Evolutionary conservation across 2,888 invertebrate species (phyloP).

Genomic region (Xiphydria camelus): DNA sequence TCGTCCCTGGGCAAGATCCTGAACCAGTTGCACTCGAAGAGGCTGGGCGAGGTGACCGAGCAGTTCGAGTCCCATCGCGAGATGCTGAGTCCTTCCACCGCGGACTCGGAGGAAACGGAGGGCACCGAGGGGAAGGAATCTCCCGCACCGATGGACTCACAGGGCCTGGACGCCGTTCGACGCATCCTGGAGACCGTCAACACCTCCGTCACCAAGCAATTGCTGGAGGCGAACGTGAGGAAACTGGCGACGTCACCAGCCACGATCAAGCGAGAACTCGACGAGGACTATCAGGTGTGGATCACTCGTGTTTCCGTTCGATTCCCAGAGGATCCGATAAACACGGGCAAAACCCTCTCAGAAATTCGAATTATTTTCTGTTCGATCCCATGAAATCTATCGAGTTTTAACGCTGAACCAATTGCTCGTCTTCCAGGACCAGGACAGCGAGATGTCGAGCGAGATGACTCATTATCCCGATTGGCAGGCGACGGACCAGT

Average conservation of each 20-base stretch:
- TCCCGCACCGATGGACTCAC: slow-evolving; percentile 52
- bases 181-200: slow-evolving; percentile 76
- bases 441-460: slow-evolving; percentile 64
- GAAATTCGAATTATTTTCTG: not conserved
- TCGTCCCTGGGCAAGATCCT: slow-evolving; percentile 67
- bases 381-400: slow-evolving; percentile 44
- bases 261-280: slow-evolving; percentile 49
- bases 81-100: slow-evolving; percentile 50
- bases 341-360: not conserved
- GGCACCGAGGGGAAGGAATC: slow-evolving; percentile 62
- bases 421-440: slow-evolving; percentile 71
- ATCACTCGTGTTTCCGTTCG: too few species aligned
- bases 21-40: slow-evolving; percentile 63
- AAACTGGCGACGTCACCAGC: slow-evolving; percentile 66
- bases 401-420: too few species aligned
- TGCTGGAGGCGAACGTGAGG: slow-evolving; percentile 71
- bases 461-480: slow-evolving; percentile 49
- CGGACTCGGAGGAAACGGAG: slow-evolving; percentile 67
- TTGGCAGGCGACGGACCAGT: slow-evolving; percentile 48
- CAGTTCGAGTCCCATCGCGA: slow-evolving; percentile 49
- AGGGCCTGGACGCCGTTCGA: slow-evolving; percentile 69
- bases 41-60: slow-evolving; percentile 43
- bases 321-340: not conserved
- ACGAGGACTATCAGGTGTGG: slow-evolving; percentile 50
- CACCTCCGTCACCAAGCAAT: slow-evolving; percentile 74